Evolutionary conservation across 1,140 invertebrate genomes (phyloP).

Genomic region (Drepana arcuata): DNA sequence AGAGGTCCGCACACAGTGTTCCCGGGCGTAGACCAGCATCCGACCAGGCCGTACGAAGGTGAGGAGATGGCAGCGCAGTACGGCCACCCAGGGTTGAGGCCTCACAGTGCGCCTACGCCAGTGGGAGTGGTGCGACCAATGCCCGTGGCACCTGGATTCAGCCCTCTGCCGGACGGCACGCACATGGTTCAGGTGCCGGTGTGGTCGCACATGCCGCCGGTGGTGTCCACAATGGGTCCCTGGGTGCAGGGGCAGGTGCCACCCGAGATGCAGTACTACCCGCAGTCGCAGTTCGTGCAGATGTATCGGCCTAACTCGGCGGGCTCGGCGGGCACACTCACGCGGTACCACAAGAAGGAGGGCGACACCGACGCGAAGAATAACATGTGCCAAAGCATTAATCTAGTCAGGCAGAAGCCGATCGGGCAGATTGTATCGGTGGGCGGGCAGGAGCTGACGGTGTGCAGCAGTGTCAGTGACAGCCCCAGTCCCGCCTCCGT

Average conservation of each 20-base stretch:
- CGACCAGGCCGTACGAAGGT: slow-evolving; percentile 38
- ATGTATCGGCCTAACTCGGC: slow-evolving; percentile 57
- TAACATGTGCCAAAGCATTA: slow-evolving; percentile 69
- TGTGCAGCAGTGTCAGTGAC: slow-evolving; percentile 57
- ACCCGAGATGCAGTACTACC: slow-evolving; percentile 60
- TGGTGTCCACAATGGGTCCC: slow-evolving; percentile 49
- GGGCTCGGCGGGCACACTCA: slow-evolving; percentile 56
- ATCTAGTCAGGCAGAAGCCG: slow-evolving; percentile 65
- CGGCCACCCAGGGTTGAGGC: slow-evolving; percentile 43
- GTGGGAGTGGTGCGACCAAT: slow-evolving; percentile 49
- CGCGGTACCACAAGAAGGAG: slow-evolving; percentile 60
- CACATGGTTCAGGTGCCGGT: slow-evolving; percentile 61
- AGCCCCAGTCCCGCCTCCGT: slow-evolving; percentile 50
- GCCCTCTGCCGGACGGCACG: slow-evolving; percentile 35
- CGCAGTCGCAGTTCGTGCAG: slow-evolving; percentile 57
- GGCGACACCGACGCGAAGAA: slow-evolving; percentile 48
- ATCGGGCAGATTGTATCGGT: slow-evolving; percentile 65
- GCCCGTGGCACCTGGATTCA: slow-evolving; percentile 36
- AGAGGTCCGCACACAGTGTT: slow-evolving; percentile 54
- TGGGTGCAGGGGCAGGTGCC: slow-evolving; percentile 43
- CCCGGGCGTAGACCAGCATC: slow-evolving; percentile 42
- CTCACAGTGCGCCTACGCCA: slow-evolving; percentile 51
- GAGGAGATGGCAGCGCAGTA: slow-evolving; percentile 45
- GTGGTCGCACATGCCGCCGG: slow-evolving; percentile 52
- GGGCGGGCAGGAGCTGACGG: slow-evolving; percentile 58